Evolutionary conservation across 2,113 vertebrate genomes (phyloP), one percentile per base, ranked within the genome.

Genomic region (Odontesthes bonariensis): DNA sequence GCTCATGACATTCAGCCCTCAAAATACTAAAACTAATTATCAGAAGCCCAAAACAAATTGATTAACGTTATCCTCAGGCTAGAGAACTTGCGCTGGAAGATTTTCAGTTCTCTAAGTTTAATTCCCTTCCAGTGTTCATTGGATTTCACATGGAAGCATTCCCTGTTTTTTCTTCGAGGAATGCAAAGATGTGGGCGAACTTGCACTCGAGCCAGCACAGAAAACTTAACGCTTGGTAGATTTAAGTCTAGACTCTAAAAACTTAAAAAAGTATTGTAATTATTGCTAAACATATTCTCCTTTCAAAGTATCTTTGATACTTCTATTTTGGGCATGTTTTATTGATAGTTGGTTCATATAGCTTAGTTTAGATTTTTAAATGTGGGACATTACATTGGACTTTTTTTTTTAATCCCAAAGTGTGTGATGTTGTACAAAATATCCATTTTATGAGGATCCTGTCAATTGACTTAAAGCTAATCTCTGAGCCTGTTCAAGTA

Each of bases 101-200:
- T 64, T 73, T n/a, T 73, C 19, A 46, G 9, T 35, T 35, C 6
- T 38, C 19, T 49, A 16, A 65, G 61, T 51, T 57, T 47, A 33
- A 27, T 5, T 40, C 20, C 44, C 46, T 38, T 53, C 57, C 46
- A 51, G 17, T 62, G 58, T 72, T 54, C 3, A 44, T 54, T 9
- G 8, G 35, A 32, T 38, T 66, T 51, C 13, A 47, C n/a, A 65
- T 35, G 31, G 47, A 52, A 52, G 31, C 35, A 3, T 22, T 52
- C 19, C 17, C 19, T 13, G 17, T 72, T 49, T 11, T 31, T 61
- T 40, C 16, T 61, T 13, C 54, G 63, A 55, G 38, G 44, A 46
- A 42, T 63, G 23, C 35, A 46, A 49, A 23, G 27, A 63, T 9
- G 22, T 55, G 52, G 70, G 59, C 38, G 40, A 63, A 20, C 12